A percentile compares a stretch with the other conserved stretches of the same genome.
Conservation (phyloP, 2,888 invertebrate genomes). For the Mystacides longicornis region DNA sequence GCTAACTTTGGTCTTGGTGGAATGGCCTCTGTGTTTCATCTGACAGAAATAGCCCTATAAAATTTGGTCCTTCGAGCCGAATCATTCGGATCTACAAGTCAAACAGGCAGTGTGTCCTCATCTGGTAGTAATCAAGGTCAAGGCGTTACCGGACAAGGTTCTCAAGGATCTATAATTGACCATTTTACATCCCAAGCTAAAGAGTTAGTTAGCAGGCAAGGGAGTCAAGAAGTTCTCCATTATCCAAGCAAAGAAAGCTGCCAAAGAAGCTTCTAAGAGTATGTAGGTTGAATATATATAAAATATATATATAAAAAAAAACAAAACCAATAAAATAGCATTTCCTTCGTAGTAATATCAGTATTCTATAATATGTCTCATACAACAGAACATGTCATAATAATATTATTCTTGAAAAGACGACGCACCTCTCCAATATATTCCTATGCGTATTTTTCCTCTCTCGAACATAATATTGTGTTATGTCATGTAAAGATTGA, state of each 20-base stretch:
- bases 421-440: too few relatives aligned
- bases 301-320: too few relatives aligned
- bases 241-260: conserved; percentile 80
- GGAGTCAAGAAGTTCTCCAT: conserved; percentile 84
- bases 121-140: conserved; percentile 14
- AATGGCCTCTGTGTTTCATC: conserved; percentile 94
- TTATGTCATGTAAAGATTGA: not conserved
- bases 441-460: too few relatives aligned
- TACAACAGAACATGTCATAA: too few relatives aligned
- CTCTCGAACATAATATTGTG: too few relatives aligned
- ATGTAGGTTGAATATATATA: conserved; percentile 80
- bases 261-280: conserved; percentile 72
- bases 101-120: conserved; percentile 33
- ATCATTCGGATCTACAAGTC: conserved; percentile 53
- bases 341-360: too few relatives aligned
- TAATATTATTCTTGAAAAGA: too few relatives aligned
- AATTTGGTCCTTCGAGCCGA: conserved; percentile 56
- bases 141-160: conserved; percentile 62
- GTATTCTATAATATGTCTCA: too few relatives aligned
- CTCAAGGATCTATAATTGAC: conserved; percentile 79
- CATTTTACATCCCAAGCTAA: conserved; percentile 85
- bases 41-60: conserved; percentile 95
- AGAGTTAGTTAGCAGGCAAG: conserved; percentile 80
- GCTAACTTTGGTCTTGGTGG: conserved; percentile 92
- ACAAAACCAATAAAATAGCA: too few relatives aligned